Evolutionary conservation across 53 echinoderm and acorn worm species (phyloP), one percentile per base, ranked within the genome.

Genomic region (Echinarachnius parma): DNA sequence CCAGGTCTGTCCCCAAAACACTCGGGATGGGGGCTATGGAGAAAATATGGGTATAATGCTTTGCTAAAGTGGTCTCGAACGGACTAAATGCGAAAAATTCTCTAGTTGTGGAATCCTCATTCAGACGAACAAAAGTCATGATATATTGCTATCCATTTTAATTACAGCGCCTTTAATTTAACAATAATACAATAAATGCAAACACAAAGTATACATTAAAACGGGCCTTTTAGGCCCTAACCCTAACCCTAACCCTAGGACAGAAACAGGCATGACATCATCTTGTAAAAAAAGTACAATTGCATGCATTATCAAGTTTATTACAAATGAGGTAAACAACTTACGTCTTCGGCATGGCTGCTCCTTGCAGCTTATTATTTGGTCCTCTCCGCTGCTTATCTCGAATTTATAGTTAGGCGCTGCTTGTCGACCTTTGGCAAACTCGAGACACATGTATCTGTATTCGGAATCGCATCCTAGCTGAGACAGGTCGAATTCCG

Each of bases 281-380:
- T n/a, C n/a, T n/a, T n/a, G n/a, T n/a, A n/a, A n/a, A n/a, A n/a
- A n/a, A n/a, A n/a, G n/a, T n/a, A n/a, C n/a, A n/a, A n/a, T n/a
- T n/a, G n/a, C n/a, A n/a, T n/a, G n/a, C n/a, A n/a, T n/a, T n/a
- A 9, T 42, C 8, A 42, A 8, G 13, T 42, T 42, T 52, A 19
- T 52, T 42, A 9, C 8, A 42, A 11, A 52, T 11, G 5, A 11
- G 20, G 20, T 42, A 28, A 9, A 52, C 14, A n/a, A 67, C 87
- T 83, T 82, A 92, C 92, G 86, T 92, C 88, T 92, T 8, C 87
- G 81, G 5, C 92, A 92, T 20, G 84, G 81, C 53, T 92, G 87
- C 26, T 84, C 82, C 49, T 87, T 81, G 42, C 92, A 92, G 34
- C 74, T 92, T 75, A 85, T 69, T 28, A 92, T 81, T 4, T 52